Conservation (phyloP, 2,113 vertebrate genomes). For the Anolis carolinensis region DNA sequence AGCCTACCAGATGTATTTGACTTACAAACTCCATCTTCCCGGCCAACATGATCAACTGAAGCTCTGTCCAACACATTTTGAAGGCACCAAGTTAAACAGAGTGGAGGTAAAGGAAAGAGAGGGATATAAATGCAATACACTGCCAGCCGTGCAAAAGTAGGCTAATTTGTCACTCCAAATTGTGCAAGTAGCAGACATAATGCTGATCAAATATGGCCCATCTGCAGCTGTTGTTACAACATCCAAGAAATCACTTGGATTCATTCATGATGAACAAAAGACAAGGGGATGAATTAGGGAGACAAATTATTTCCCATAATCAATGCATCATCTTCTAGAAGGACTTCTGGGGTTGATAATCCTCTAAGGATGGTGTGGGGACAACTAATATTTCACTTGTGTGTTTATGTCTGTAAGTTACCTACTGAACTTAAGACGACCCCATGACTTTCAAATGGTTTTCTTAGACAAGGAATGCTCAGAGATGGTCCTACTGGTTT, state of each 20-base stretch:
- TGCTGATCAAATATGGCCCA: not conserved
- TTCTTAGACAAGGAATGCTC: no score
- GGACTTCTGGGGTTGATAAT: not conserved
- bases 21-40: not conserved
- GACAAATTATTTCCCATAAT: not conserved
- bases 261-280: not conserved
- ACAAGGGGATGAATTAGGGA: not conserved
- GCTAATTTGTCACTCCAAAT: not conserved
- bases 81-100: not conserved
- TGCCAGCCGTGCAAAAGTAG: not conserved
- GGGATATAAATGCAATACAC: not conserved
- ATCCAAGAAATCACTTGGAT: not conserved
- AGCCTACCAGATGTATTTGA: not conserved
- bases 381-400: not conserved
- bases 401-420: no score
- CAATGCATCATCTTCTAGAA: not conserved
- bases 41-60: not conserved
- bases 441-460: no score
- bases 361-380: not conserved
- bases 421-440: no score
- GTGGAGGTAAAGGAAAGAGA: not conserved
- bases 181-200: not conserved
- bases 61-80: not conserved
- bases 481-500: no score
- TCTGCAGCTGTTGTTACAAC: not conserved